Base-by-base conservation (phyloP, 2,888 invertebrate species). In the Ennomos quercinarius region DNA sequence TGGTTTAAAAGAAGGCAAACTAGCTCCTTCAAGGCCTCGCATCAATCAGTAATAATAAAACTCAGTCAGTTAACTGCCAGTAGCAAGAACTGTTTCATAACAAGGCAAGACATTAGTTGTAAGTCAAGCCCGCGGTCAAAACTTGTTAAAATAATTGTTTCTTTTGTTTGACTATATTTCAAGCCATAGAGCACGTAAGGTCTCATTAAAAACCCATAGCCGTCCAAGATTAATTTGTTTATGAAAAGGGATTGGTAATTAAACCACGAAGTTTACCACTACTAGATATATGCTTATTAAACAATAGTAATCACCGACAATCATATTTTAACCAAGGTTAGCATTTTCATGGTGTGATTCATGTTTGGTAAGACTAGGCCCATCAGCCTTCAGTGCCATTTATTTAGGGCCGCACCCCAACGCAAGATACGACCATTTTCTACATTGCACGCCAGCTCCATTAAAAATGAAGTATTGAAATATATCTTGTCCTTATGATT, bases 131-230 rank as follows among this genome's bases (percentile, higher is more conserved):
- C 47, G 17, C 27, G 70, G 77, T 73, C 36, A 52, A 59, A 50
- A 43, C 72, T 72, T 67, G 73, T 74, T 74, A 73, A 55, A 69
- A 64, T 78, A 77, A 80, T 79, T 74, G 71, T 75, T 67, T 64
- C 66, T 71, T 61, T 67, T 73, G 61, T 57, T 62, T 50, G 64
- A 68, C 71, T 66, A 80, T 78, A 74, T 73, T 71, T 79, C 74
- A 76, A 76, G 66, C 71, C 80, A 78, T 77, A 80, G 64, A 70
- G 80, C 77, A 55, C 51, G 45, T 49, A 63, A 39, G 57, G 56
- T 64, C 66, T 78, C 70, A 74, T 80, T 80, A 77, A 72, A 72
- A 63, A 47, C 54, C 9, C 67, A 66, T 70, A 61, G 47, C 61
- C 8, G 45, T 9, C 11, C 17, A 17, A 45, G 48, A 50, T 40